Evolutionary conservation across 2,888 invertebrate genomes (phyloP), one percentile per base, ranked within the genome.

Genomic region (Noctua fimbriata): DNA sequence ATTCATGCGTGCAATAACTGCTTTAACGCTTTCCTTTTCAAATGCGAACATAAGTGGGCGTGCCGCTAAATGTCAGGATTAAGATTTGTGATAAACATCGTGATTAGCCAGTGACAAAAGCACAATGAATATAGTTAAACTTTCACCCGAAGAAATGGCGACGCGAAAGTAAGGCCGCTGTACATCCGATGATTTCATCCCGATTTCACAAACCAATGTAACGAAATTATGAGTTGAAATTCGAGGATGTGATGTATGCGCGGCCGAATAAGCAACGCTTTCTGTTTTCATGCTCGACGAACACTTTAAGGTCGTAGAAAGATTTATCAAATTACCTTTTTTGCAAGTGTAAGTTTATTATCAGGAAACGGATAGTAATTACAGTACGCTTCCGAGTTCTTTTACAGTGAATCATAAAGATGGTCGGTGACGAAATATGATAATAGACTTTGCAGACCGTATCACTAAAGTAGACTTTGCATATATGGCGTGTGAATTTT

Each of bases 141-240:
- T 96, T 96, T 96, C 96, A 94, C 96, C 92, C 80, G 91, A 93
- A 91, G 95, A 95, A 95, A 95, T 96, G 94, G 87, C 87, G 86
- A 81, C 86, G 94, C 91, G 96, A 96, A 96, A 96, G 95, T 94
- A 90, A 83, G 79, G 88, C 86, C 85, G 85, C 85, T 80, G 76
- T 77, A 79, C 72, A 75, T 75, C 89, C 82, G 92, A 91, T 94
- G 94, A 94, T 91, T 94, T 93, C 94, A 93, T 94, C 91, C 94
- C 89, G 91, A 90, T 92, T 92, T 92, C 92, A 89, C 91, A 88
- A 86, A 80, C 73, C 74, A 58, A 76, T 81, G 82, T 87, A 82
- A 80, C 83, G 74, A 82, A 87, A 82, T 85, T 73, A 73, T 83
- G 66, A 70, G 76, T 81, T 71, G 69, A 75, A 84, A 88, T 85